These are phyloP conservation scores for Cydia amplana DNA, from an alignment of 1,140 invertebrate genomes.

Conservation along the genomic window DNA sequence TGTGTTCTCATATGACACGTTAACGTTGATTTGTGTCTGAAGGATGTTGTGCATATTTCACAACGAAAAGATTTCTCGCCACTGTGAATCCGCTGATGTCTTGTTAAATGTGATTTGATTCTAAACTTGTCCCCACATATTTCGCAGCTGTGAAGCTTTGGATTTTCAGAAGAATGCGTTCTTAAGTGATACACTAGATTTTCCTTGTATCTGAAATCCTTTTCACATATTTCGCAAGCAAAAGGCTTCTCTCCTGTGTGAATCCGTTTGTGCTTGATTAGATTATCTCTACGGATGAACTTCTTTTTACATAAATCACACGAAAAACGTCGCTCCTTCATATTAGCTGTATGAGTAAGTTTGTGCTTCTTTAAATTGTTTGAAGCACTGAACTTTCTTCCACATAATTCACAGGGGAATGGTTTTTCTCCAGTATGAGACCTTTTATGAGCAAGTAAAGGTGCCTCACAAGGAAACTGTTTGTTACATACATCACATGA, in stretches of 20 bases:
- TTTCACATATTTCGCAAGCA: not conserved
- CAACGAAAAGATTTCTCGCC: not conserved
- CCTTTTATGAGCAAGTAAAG: constrained; percentile 16
- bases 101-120: not conserved
- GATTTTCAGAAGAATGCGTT: not conserved
- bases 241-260: constrained; percentile 15
- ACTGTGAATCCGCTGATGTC: not conserved
- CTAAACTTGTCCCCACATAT: not conserved
- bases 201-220: not conserved
- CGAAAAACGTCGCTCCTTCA: not conserved
- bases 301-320: constrained; percentile 38
- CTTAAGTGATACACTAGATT: not conserved
- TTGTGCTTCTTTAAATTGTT: constrained; percentile 31
- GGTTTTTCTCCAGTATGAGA: constrained; percentile 17
- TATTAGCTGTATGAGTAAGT: not conserved
- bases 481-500: constrained; percentile 37
- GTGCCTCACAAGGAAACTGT: constrained; percentile 22
- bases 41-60: not conserved
- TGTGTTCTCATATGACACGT: not conserved
- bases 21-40: not conserved
- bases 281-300: constrained; percentile 35
- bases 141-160: not conserved
- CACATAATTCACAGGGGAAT: not conserved
- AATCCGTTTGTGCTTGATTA: constrained; percentile 29
- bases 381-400: not conserved